Evolutionary conservation across 2,797 vertebrate genomes (phyloP), one percentile per base, ranked within the genome.

Genomic region (Rhinophrynus dorsalis): DNA sequence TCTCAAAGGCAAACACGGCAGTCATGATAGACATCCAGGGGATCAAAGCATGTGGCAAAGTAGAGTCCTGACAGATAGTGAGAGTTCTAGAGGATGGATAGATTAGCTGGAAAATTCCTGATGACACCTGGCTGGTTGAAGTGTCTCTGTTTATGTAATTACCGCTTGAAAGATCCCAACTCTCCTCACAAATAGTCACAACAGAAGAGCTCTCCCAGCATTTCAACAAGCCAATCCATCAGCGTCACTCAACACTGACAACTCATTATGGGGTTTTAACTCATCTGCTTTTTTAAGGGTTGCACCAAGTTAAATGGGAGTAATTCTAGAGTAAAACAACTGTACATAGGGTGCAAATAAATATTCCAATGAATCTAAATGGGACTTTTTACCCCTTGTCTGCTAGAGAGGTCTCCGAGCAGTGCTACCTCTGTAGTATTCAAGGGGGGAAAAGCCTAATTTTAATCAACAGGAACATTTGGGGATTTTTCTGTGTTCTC

Each of bases 21-120:
- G 72, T 86, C 81, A 78, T 88, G 88, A 89, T 88, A 90, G 88
- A 89, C 82, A 32, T 80, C 83, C 81, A 76, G 63, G 76, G 92
- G 89, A 95, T 94, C 89, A 97, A 96, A 95, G 94, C 78, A 74
- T 77, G 82, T 89, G 94, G 93, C 90, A 95, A 93, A 91, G 90
- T 84, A 80, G 81, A 77, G 77, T 83, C 84, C 79, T 91, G 90
- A 88, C 89, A 90, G 1, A 75, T 86, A 84, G 82, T 81, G 74
- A 81, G 76, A 90, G 86, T 82, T 86, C 76, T 78, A 76, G 82
- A 79, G 84, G 87, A 90, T 78, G 81, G 76, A 82, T 42, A 75
- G 88, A 86, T 90, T 86, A 88, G 84, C 82, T 86, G 86, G 89
- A 89, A 87, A 90, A 88, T 88, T 88, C 78, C 81, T 67, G 83